Evolutionary conservation across 2,797 vertebrate species (phyloP).

Genomic region (Diceros bicornis): DNA sequence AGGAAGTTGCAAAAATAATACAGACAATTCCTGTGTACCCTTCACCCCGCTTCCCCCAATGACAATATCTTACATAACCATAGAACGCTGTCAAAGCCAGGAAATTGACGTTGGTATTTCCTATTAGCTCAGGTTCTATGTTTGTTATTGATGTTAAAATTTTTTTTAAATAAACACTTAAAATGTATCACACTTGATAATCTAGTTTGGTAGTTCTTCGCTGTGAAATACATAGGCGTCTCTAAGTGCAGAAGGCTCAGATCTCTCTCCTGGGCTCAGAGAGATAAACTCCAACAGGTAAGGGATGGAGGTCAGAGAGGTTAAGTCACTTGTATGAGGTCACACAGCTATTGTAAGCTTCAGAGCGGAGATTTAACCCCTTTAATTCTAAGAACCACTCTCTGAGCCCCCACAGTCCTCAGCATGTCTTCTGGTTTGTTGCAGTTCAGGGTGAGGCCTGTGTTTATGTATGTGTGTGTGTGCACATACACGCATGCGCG

Average conservation of each 20-base stretch:
- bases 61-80: not conserved
- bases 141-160: not conserved
- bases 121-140: not conserved
- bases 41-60: not conserved
- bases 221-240: not conserved
- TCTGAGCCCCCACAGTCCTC: not conserved
- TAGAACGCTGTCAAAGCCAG: not conserved
- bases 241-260: not conserved
- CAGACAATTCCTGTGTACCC: constrained; percentile 26
- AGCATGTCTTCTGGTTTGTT: not conserved
- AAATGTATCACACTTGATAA: not conserved
- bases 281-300: not conserved
- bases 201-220: not conserved
- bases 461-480: not conserved
- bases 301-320: not conserved
- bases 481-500: not conserved
- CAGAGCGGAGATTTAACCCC: not conserved
- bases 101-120: constrained; percentile 3
- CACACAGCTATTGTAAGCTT: not conserved
- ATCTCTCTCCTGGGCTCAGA: not conserved
- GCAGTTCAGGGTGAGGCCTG: not conserved
- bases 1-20: constrained; percentile 58
- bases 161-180: not conserved
- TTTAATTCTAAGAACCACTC: not conserved
- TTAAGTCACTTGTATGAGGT: not conserved